Evolutionary conservation across 2,888 invertebrate genomes (phyloP).

Genomic region (Slavum lentiscoides): DNA sequence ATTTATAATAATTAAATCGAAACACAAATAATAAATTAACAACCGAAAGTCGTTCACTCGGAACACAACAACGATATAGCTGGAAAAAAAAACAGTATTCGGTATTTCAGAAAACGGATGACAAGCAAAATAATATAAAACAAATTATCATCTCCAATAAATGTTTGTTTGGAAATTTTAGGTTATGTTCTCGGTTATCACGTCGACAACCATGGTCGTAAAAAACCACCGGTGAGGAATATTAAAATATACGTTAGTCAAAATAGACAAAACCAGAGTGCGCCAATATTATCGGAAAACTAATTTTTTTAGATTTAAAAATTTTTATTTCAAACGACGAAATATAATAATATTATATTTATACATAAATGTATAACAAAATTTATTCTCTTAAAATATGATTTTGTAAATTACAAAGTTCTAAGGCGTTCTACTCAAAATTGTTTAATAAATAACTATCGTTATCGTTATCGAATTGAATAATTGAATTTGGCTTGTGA

Average conservation of each 20-base stretch:
- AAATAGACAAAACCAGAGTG: neutral
- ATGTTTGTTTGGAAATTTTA: constrained; percentile 4
- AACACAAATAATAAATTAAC: neutral
- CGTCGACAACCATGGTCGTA: neutral
- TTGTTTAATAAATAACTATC: too few species aligned
- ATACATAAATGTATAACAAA: too few species aligned
- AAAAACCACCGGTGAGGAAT: too few species aligned
- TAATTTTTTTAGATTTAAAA: too few species aligned
- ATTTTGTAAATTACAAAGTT: too few species aligned
- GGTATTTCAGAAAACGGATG: constrained; percentile 30
- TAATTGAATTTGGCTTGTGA: too few species aligned
- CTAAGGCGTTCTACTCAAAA: too few species aligned
- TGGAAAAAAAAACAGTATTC: constrained; percentile 13
- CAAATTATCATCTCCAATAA: constrained; percentile 5
- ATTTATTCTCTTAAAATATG: too few species aligned
- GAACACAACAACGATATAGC: neutral
- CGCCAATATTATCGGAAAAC: neutral
- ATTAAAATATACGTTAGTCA: neutral
- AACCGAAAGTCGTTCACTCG: neutral
- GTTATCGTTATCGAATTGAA: too few species aligned
- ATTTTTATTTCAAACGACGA: too few species aligned
- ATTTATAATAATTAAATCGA: neutral
- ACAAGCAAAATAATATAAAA: constrained; percentile 39
- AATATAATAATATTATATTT: too few species aligned
- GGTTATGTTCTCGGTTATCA: constrained; percentile 9